A percentile compares a stretch with the other conserved stretches of the same genome.
These are phyloP conservation scores for Drosophila leonis DNA, from an alignment of 2,888 invertebrate species.

Conservation along the genomic window DNA sequence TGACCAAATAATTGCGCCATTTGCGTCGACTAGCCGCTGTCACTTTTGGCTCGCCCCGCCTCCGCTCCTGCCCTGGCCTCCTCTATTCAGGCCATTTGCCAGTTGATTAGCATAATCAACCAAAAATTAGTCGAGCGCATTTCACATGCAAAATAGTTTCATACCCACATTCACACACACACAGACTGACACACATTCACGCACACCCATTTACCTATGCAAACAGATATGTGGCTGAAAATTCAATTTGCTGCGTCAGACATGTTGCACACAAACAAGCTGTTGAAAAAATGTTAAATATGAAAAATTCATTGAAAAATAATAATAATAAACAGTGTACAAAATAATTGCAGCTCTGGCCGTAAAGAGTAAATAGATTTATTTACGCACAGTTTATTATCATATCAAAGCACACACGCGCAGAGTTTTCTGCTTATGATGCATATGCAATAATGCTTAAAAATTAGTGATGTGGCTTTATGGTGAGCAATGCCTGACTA, in stretches of 20 bases:
- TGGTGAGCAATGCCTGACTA: neutral
- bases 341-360: conserved; percentile 28
- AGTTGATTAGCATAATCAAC: conserved; percentile 69
- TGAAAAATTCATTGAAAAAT: conserved; percentile 22
- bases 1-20: conserved; percentile 58
- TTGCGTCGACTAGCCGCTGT: conserved; percentile 43
- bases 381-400: conserved; percentile 33
- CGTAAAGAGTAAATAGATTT: conserved; percentile 36
- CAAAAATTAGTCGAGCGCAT: conserved; percentile 45
- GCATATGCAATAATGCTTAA: neutral
- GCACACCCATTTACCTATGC: neutral
- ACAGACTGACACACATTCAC: neutral
- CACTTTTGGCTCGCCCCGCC: neutral
- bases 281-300: conserved; percentile 8
- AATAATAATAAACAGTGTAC: conserved; percentile 38
- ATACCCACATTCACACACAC: neutral
- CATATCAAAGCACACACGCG: conserved; percentile 31
- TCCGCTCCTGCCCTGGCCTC: neutral
- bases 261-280: conserved; percentile 16
- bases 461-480: neutral
- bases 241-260: conserved; percentile 18
- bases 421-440: conserved; percentile 8
- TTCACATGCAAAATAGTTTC: conserved; percentile 28
- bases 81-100: conserved; percentile 9
- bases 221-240: conserved; percentile 11